Base-by-base conservation (phyloP, 2,888 invertebrate genomes). In the Sarcophaga subvicina region DNA sequence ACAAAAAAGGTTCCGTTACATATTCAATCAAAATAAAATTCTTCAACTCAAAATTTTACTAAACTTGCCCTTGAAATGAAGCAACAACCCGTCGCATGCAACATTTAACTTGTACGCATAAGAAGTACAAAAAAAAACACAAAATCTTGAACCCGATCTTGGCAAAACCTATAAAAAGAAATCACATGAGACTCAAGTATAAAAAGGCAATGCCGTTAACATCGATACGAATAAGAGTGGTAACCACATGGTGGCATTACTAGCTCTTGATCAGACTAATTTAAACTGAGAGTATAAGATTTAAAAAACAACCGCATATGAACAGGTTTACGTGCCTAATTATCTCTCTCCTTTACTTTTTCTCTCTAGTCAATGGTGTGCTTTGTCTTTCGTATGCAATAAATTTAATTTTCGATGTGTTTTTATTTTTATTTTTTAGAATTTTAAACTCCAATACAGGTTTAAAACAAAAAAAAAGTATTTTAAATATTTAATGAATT, bases 111-210 rank as follows among this genome's bases (percentile, higher is more conserved):
- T 47, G 27, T 8, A 63, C 20, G 8, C 8, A 66, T 64, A 45
- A 67, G 64, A 71, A 62, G 4, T 12, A 71, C 45, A 75, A 75
- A 62, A 63, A 45, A 79, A 80, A 84, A 75, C 70, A 70, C 10
- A 80, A 76, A 76, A 71, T 84, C 80, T 70, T 84, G 84, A 84
- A 84, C 79, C 79, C 83, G 69, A 79, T 75, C 80, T 71, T 76
- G 62, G 59, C 73, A 80, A 84, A 84, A 75, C 45, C 25, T 72
- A 67, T 73, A n/a, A 22, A 37, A 20, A 45, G 27, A 64, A 77
- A 17, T 54, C 54, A 14, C 12, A 25, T 2, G 59, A 78, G 37
- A 37, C 37, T 37, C 37, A 37, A 37, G 27, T 22, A 4, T 3
- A 78, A 37, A 17, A 54, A 54, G 54, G 17, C 17, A 14, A 54